phyloP scores from a whole-genome alignment of 2,113 vertebrate species.

The Rhea americana region DNA sequence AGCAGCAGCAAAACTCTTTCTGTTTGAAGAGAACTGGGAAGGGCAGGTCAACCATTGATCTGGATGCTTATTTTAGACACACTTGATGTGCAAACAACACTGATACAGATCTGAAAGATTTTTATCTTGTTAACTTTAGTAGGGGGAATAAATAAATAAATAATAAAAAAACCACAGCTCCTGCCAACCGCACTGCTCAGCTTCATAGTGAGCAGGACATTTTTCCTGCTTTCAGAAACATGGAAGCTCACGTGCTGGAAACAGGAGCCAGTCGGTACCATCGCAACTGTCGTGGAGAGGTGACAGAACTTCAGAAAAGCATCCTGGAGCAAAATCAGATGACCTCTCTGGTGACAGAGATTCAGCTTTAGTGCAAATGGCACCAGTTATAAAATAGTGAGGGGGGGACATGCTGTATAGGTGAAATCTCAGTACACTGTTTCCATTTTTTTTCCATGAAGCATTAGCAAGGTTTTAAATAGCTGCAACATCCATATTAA shows the following conservation, averaged over 20 bases:
- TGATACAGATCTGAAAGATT: neutral
- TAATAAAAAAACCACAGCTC: neutral
- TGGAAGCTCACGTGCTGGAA: neutral
- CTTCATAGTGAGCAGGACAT: neutral
- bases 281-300: neutral
- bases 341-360: neutral
- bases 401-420: neutral
- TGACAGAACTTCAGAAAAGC: neutral
- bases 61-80: neutral
- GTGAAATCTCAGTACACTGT: slow-evolving; percentile 10
- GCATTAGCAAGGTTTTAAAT: slow-evolving; percentile 54
- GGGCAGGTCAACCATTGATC: neutral
- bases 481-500: slow-evolving; percentile 60
- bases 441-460: slow-evolving; percentile 23
- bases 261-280: neutral
- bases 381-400: neutral
- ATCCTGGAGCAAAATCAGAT: neutral
- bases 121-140: neutral
- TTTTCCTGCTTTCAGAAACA: neutral
- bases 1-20: neutral
- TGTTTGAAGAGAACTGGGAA: neutral
- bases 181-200: neutral
- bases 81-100: neutral
- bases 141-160: too few species aligned
- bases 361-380: neutral